Evolutionary conservation across 2,797 vertebrate species (phyloP).

Genomic region (Helicolenus hilgendorfi): DNA sequence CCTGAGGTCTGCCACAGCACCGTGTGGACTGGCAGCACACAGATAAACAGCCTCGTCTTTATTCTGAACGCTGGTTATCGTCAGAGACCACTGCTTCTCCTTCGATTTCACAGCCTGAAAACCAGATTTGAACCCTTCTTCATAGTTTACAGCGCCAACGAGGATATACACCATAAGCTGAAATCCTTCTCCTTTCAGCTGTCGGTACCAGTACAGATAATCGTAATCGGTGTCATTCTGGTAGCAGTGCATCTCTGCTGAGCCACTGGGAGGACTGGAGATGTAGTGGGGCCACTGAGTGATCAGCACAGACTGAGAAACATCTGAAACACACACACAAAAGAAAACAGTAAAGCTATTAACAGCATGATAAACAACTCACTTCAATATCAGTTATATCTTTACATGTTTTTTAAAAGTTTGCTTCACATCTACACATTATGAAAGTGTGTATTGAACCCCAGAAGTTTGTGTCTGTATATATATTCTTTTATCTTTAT

Average conservation of each 20-base stretch:
- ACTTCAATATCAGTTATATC: neutral
- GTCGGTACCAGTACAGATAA: conserved; percentile 61
- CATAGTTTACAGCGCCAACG: fast-evolving
- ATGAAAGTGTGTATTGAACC: neutral
- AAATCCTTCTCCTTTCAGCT: neutral
- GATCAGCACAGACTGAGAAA: conserved; percentile 51
- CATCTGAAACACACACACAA: conserved; percentile 33
- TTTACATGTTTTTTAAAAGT: neutral
- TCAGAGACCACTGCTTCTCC: conserved; percentile 43
- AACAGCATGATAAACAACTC: neutral
- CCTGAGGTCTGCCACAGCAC: conserved; percentile 29
- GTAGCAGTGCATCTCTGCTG: conserved; percentile 51
- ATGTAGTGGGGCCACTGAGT: conserved; percentile 59
- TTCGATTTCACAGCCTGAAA: neutral
- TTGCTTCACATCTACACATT: neutral
- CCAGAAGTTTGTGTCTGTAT: too few species aligned
- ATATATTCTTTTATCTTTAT: neutral
- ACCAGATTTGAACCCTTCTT: conserved; percentile 40
- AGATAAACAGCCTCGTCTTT: conserved; percentile 57
- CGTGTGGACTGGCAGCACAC: conserved; percentile 66
- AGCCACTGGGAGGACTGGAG: neutral
- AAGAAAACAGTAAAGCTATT: neutral
- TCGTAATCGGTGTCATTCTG: conserved; percentile 56
- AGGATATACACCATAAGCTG: conserved; percentile 7
- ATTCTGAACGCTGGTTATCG: neutral